phyloP scores from a whole-genome alignment of 2,888 invertebrate species.

The Cephus pygmeus region DNA sequence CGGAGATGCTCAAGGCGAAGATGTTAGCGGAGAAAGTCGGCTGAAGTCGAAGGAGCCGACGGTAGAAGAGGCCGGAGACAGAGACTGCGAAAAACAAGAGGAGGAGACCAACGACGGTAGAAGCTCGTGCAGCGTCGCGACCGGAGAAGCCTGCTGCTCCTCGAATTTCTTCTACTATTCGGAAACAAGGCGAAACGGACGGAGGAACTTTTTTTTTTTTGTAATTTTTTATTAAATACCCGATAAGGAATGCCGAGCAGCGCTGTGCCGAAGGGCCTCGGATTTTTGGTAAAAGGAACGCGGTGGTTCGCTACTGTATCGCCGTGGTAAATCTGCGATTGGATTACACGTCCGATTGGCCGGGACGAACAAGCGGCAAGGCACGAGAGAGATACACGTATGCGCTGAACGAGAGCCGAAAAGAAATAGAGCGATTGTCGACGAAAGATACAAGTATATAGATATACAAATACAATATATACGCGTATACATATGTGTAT shows the following conservation, averaged over 20 bases:
- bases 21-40: neutral
- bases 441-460: neutral
- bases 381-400: neutral
- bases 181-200: neutral
- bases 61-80: neutral
- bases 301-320: neutral
- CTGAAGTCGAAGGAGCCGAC: neutral
- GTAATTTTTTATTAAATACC: neutral
- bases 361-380: neutral
- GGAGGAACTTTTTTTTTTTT: constrained; percentile 6
- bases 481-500: neutral
- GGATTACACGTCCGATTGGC: neutral
- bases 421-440: neutral
- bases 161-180: neutral
- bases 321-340: neutral
- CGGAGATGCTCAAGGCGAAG: neutral
- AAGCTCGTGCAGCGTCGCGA: neutral
- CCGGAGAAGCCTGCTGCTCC: neutral
- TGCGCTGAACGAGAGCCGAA: neutral
- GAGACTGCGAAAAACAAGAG: neutral
- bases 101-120: neutral
- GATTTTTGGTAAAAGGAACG: neutral
- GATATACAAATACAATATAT: neutral
- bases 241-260: neutral
- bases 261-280: neutral